Evolutionary conservation across 2,888 invertebrate species (phyloP).

Genomic region (Eretmocerus hayati): DNA sequence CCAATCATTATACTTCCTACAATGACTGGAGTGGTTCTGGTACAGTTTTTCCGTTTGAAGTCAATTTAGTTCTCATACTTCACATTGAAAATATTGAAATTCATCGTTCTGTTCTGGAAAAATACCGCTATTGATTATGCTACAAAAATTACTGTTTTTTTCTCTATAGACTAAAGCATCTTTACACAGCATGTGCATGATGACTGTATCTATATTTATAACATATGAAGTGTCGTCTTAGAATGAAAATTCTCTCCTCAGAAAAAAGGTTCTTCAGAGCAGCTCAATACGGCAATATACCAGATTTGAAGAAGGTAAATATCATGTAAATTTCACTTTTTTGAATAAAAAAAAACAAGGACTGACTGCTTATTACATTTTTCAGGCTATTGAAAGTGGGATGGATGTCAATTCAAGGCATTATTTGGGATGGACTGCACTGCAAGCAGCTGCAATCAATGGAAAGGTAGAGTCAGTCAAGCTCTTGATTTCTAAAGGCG

Average conservation of each 20-base stretch:
- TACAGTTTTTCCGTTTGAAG: no score
- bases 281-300: slow-evolving; percentile 49
- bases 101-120: no score
- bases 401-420: slow-evolving; percentile 65
- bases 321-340: neutral
- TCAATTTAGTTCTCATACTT: no score
- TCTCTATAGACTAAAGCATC: neutral
- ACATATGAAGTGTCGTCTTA: no score
- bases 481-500: slow-evolving; percentile 65
- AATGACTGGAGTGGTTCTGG: no score
- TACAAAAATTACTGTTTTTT: neutral
- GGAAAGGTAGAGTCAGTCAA: slow-evolving; percentile 57
- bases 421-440: slow-evolving; percentile 76
- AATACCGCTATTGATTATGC: no score
- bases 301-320: slow-evolving; percentile 49
- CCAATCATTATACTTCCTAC: no score
- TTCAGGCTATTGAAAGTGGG: slow-evolving; percentile 47
- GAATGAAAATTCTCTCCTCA: slow-evolving; percentile 22
- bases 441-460: slow-evolving; percentile 79
- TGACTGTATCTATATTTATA: no score
- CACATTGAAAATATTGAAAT: no score
- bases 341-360: slow-evolving; percentile 4
- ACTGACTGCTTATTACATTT: slow-evolving; percentile 2
- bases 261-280: slow-evolving; percentile 51
- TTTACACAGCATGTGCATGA: no score